These are phyloP conservation scores for Metopolophium dirhodum DNA, from an alignment of 1,140 invertebrate genomes.

Conservation along the genomic window DNA sequence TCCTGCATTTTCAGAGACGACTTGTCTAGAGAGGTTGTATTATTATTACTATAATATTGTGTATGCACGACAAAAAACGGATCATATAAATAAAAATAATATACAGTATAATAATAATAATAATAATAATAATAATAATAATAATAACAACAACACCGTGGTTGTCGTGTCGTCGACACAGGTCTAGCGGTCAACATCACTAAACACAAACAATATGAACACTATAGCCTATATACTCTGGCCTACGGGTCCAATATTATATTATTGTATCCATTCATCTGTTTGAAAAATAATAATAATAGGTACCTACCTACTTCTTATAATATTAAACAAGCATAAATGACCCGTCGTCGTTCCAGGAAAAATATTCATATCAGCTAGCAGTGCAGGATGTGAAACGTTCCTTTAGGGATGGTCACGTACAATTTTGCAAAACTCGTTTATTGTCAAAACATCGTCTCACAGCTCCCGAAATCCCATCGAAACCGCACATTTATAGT, in stretches of 20 bases:
- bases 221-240: background rate
- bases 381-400: background rate
- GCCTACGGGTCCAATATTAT: background rate
- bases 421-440: background rate
- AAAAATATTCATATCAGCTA: background rate
- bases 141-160: background rate
- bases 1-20: background rate
- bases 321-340: background rate
- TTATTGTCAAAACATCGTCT: slow-evolving; percentile 53
- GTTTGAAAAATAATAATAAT: background rate
- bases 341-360: background rate
- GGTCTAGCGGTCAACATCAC: background rate
- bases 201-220: background rate
- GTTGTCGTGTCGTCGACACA: background rate
- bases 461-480: slow-evolving; percentile 48
- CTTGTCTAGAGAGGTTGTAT: background rate
- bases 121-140: background rate
- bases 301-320: background rate
- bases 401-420: slow-evolving; percentile 47
- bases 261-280: background rate
- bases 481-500: background rate
- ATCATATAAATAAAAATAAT: background rate
- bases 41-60: background rate
- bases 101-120: background rate
- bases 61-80: background rate